Evolutionary conservation across 1,140 invertebrate genomes (phyloP).

Genomic region (Drosophila ficusphila): DNA sequence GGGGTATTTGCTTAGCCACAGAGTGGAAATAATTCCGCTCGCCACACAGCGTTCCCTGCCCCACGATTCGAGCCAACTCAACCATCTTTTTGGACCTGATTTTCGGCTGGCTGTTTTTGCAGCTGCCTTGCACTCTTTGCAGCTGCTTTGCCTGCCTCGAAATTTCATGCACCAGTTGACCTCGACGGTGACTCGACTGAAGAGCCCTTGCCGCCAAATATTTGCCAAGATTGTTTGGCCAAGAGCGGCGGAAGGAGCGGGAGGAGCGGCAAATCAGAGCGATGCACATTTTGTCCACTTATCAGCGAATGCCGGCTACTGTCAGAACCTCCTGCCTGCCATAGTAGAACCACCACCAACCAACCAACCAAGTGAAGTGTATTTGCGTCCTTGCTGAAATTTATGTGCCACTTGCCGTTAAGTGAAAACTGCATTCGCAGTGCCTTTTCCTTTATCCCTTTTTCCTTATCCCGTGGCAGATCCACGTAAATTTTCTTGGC

Average conservation of each 20-base stretch:
- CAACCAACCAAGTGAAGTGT: conserved; percentile 12
- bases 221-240: conserved; percentile 47
- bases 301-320: conserved; percentile 47
- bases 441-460: conserved; percentile 13
- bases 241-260: neutral
- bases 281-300: conserved; percentile 65
- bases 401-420: conserved; percentile 75
- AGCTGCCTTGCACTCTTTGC: conserved; percentile 22
- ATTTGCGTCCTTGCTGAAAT: conserved; percentile 70
- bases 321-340: conserved; percentile 6
- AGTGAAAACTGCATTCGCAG: conserved; percentile 70
- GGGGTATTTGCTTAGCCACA: conserved; percentile 3
- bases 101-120: conserved; percentile 10
- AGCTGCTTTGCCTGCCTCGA: conserved; percentile 37
- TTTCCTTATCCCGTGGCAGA: neutral
- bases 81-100: conserved; percentile 23
- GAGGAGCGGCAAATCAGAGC: conserved; percentile 17
- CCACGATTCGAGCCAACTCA: neutral
- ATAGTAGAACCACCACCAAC: no score
- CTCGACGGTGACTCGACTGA: conserved; percentile 26
- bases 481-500: conserved; percentile 42
- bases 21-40: neutral
- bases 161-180: conserved; percentile 62
- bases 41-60: neutral
- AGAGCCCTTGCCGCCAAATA: conserved; percentile 57